These are phyloP conservation scores for Nannoperca australis DNA, from an alignment of 2,797 vertebrate genomes.

Conservation along the genomic window DNA sequence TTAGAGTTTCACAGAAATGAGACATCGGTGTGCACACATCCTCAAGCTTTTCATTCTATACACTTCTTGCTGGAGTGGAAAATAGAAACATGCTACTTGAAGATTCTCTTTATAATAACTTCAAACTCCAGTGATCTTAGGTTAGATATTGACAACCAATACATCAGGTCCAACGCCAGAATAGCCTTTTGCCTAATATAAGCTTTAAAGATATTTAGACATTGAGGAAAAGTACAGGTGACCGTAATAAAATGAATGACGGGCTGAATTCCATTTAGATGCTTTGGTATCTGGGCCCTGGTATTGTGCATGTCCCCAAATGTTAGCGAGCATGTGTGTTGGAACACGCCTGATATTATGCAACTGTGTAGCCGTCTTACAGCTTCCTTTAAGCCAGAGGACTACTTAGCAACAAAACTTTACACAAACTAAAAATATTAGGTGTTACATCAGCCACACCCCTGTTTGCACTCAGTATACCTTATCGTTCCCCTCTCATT, in stretches of 20 bases:
- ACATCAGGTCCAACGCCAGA: neutral
- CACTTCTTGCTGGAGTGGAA: neutral
- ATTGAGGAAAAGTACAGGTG: neutral
- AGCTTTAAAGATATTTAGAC: neutral
- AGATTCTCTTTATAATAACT: neutral
- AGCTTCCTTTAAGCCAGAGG: neutral
- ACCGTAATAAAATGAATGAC: neutral
- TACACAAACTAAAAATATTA: neutral
- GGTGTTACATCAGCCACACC: neutral
- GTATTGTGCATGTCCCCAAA: no score
- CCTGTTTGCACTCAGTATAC: neutral
- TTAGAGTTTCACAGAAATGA: no score
- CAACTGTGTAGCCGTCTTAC: no score
- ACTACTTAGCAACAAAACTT: neutral
- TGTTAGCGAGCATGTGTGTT: no score
- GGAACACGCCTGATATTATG: neutral
- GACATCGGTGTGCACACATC: no score
- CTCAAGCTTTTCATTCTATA: neutral
- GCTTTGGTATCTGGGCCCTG: neutral
- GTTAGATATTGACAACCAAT: neutral
- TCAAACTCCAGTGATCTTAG: neutral
- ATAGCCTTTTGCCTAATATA: neutral
- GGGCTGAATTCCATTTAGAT: neutral
- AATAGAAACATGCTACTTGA: neutral
- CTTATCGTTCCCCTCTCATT: slow-evolving; percentile 22